phyloP scores from a whole-genome alignment of 2,113 vertebrate species.

The Bubo bubo region DNA sequence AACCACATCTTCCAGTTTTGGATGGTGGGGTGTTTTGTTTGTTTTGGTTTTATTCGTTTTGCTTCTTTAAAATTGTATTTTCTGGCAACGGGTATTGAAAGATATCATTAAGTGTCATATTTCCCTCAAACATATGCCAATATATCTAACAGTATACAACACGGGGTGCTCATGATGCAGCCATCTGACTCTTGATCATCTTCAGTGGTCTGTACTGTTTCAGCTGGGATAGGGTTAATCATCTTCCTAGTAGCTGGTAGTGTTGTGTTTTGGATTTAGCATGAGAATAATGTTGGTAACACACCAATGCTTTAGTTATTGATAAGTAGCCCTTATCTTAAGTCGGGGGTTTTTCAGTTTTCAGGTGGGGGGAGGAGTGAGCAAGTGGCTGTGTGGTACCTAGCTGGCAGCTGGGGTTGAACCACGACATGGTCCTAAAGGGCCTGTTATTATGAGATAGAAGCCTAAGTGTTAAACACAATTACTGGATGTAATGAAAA shows the following conservation, averaged over 20 bases:
- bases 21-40: not conserved
- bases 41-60: not conserved
- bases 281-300: no score
- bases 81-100: not conserved
- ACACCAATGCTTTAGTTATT: no score
- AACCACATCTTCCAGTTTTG: fast-evolving
- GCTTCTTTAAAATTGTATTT: not conserved
- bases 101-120: not conserved
- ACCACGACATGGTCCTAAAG: not conserved
- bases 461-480: not conserved
- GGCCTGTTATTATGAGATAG: not conserved
- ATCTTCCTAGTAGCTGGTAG: no score
- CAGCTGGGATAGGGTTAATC: no score
- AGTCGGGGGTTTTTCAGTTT: no score
- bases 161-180: not conserved
- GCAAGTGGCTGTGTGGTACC: no score
- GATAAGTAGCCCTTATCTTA: no score
- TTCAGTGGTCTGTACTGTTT: not conserved
- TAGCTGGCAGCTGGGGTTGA: no score
- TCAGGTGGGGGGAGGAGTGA: no score
- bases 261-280: no score
- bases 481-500: not conserved
- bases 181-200: not conserved
- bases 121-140: not conserved
- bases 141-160: not conserved